Percentiles rank a stretch among this genome's conserved stretches.
These are phyloP conservation scores for Phyllotreta striolata DNA, from an alignment of 2,888 invertebrate genomes.

Conservation along the genomic window DNA sequence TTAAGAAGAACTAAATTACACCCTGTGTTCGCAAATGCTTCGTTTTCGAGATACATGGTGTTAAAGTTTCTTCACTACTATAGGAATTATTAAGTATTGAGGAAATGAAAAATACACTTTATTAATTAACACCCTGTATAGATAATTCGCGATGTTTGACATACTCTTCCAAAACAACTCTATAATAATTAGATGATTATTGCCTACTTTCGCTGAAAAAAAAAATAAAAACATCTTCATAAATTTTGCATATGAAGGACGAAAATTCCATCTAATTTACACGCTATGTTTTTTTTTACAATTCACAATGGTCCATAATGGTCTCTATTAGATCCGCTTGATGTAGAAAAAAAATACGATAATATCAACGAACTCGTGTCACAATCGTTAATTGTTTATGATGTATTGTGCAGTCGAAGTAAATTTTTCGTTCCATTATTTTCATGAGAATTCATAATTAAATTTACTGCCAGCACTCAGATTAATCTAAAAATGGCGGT, in stretches of 20 bases:
- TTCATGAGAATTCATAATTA: slow-evolving; percentile 13
- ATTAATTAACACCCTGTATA: too few species aligned
- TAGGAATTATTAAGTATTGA: too few species aligned
- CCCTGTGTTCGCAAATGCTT: too few species aligned
- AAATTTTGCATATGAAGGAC: not conserved
- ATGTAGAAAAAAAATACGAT: not conserved
- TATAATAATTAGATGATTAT: not conserved
- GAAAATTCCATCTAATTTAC: not conserved
- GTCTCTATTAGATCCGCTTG: slow-evolving; percentile 13
- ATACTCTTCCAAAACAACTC: too few species aligned
- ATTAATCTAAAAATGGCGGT: slow-evolving; percentile 9
- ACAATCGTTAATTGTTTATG: slow-evolving; percentile 16
- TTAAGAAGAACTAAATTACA: too few species aligned
- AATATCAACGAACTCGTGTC: slow-evolving; percentile 7
- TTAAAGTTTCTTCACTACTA: too few species aligned
- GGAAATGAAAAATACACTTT: too few species aligned
- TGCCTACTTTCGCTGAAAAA: not conserved
- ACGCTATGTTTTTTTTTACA: slow-evolving; percentile 5
- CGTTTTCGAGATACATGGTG: too few species aligned
- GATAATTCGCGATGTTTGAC: too few species aligned
- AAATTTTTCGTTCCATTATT: slow-evolving; percentile 9
- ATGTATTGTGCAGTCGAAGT: slow-evolving; percentile 12
- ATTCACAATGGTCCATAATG: slow-evolving; percentile 9
- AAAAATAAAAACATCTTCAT: not conserved
- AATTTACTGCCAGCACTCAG: slow-evolving; percentile 1